Conservation (phyloP, 2,113 vertebrate species). For the Spizaetus ornatus region DNA sequence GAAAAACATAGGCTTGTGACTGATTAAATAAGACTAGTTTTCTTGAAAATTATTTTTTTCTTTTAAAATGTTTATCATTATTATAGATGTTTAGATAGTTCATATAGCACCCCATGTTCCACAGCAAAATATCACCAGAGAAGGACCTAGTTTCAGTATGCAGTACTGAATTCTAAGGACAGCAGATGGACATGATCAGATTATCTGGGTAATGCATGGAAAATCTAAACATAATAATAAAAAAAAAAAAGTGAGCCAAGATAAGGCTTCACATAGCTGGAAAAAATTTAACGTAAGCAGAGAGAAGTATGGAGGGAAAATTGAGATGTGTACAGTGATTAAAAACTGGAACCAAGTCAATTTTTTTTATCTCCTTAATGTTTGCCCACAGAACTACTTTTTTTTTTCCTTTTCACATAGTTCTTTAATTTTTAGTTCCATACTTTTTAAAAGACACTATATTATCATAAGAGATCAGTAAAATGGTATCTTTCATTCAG, state of each 20-base stretch:
- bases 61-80: not conserved
- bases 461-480: not conserved
- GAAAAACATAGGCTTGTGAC: not conserved
- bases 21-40: not conserved
- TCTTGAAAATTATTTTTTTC: not conserved
- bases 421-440: not conserved
- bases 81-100: not conserved
- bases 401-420: not conserved
- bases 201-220: not conserved
- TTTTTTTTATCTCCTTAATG: not conserved
- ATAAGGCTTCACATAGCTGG: not conserved
- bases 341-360: not conserved
- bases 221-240: not conserved
- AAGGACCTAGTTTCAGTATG: not conserved
- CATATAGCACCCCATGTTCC: not conserved
- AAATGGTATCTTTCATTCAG: not conserved
- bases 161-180: not conserved
- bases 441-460: not conserved
- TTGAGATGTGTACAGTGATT: not conserved
- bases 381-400: not conserved
- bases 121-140: not conserved
- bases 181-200: not conserved
- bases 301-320: not conserved
- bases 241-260: not conserved
- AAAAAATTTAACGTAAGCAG: not conserved